Conservation (phyloP, 2,797 vertebrate genomes). For the Hipposideros larvatus region DNA sequence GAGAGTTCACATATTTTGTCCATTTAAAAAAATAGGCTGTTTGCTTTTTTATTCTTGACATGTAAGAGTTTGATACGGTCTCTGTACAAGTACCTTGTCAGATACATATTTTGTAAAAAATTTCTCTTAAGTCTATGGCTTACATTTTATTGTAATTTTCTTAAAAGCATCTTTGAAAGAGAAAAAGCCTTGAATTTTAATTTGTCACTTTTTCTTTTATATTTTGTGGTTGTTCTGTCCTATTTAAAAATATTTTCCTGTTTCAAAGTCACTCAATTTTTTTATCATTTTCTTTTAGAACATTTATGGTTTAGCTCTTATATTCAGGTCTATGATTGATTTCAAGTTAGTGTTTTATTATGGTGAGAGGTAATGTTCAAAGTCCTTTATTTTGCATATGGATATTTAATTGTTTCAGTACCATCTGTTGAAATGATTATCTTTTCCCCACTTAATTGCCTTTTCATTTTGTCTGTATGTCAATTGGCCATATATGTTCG, state of each 20-base stretch:
- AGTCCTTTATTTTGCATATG: background rate
- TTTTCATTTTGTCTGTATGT: slow-evolving; percentile 12
- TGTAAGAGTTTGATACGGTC: background rate
- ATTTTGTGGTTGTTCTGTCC: background rate
- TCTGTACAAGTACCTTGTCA: background rate
- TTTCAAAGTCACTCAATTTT: background rate
- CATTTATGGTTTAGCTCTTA: background rate
- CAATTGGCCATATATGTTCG: background rate
- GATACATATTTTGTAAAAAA: background rate
- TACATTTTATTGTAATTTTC: background rate
- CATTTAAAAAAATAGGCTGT: background rate
- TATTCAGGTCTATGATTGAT: background rate
- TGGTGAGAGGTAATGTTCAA: background rate
- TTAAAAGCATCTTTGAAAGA: background rate
- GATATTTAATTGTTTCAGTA: background rate
- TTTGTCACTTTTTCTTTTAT: background rate
- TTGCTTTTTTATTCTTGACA: slow-evolving; percentile 2
- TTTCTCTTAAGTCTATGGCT: background rate
- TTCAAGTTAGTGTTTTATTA: slow-evolving; percentile 23
- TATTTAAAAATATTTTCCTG: background rate
- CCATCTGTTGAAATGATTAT: background rate
- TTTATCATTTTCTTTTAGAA: slow-evolving; percentile 12
- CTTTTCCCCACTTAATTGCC: background rate
- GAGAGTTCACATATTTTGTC: background rate
- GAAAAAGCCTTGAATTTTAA: background rate